Percentiles rank a stretch among this genome's conserved stretches.
These are phyloP conservation scores for Tragelaphus strepsiceros DNA, from an alignment of 2,113 vertebrate genomes.

Conservation along the genomic window DNA sequence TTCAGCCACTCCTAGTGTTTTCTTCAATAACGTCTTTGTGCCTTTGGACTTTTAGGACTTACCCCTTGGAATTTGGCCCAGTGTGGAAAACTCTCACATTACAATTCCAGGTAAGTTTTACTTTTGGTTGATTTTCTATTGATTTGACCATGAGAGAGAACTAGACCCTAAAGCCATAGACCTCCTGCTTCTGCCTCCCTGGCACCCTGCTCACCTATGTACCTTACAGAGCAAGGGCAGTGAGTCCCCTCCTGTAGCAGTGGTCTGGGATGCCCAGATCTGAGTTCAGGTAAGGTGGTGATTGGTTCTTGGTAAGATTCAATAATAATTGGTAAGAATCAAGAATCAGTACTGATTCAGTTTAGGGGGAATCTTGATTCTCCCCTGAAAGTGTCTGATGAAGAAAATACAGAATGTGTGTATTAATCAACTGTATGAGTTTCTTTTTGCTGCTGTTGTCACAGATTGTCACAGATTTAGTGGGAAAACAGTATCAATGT, in stretches of 20 bases:
- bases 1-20: too few relatives aligned
- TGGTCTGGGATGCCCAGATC: accelerated
- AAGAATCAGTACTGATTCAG: not conserved
- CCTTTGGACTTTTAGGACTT: constrained; percentile 55
- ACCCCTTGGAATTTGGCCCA: not conserved
- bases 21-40: not conserved
- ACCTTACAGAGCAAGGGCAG: not conserved
- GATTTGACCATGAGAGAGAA: not conserved
- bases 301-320: not conserved
- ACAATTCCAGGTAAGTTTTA: constrained; percentile 60
- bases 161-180: not conserved
- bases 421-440: not conserved
- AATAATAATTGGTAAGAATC: not conserved
- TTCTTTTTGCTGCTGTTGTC: not conserved
- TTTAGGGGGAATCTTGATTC: not conserved
- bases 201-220: not conserved
- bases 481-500: not conserved
- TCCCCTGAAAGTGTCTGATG: not conserved
- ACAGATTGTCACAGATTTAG: not conserved
- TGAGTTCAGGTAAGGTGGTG: not conserved
- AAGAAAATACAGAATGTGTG: not conserved
- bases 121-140: not conserved
- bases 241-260: not conserved
- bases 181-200: not conserved
- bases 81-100: not conserved